These are phyloP conservation scores for Caenorhabditis sp. DNA, from an alignment of 2,888 invertebrate genomes.

Conservation along the genomic window DNA sequence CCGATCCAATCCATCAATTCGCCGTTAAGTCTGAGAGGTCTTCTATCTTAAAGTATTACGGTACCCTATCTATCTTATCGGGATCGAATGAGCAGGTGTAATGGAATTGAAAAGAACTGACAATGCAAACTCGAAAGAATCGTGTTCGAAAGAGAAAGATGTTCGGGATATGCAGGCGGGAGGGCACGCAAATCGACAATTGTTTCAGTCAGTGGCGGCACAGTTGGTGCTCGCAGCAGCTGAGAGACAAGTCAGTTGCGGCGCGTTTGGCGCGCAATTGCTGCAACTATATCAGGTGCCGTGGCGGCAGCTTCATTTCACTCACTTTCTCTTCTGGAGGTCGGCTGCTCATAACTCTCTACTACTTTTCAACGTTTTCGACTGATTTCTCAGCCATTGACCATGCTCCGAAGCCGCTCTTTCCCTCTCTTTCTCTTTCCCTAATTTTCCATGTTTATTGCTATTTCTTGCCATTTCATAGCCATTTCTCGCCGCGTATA, in stretches of 20 bases:
- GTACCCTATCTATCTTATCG: constrained; percentile 14
- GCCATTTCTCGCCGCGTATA: constrained; percentile 2
- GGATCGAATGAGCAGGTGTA: neutral
- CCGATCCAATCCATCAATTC: constrained; percentile 43
- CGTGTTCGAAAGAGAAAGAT: neutral
- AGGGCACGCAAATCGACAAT: constrained; percentile 38
- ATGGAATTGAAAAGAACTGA: neutral
- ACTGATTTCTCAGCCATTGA: too few relatives aligned
- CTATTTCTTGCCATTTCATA: neutral
- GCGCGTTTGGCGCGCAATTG: constrained; percentile 57
- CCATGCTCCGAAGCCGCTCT: neutral
- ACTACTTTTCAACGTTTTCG: too few relatives aligned
- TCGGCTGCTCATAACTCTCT: neutral
- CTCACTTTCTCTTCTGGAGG: constrained; percentile 13
- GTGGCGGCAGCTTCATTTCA: constrained; percentile 19
- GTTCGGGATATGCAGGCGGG: constrained; percentile 9
- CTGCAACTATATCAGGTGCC: constrained; percentile 64
- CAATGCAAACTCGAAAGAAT: neutral
- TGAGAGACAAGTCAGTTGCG: constrained; percentile 55
- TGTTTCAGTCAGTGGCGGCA: constrained; percentile 49
- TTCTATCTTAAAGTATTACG: constrained; percentile 21
- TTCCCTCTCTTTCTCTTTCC: neutral
- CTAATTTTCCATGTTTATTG: neutral
- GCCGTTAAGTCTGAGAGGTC: constrained; percentile 26
- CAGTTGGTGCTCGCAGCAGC: constrained; percentile 48